These are phyloP conservation scores for Charaxes varanes DNA, from an alignment of 1,140 invertebrate species.

Conservation along the genomic window DNA sequence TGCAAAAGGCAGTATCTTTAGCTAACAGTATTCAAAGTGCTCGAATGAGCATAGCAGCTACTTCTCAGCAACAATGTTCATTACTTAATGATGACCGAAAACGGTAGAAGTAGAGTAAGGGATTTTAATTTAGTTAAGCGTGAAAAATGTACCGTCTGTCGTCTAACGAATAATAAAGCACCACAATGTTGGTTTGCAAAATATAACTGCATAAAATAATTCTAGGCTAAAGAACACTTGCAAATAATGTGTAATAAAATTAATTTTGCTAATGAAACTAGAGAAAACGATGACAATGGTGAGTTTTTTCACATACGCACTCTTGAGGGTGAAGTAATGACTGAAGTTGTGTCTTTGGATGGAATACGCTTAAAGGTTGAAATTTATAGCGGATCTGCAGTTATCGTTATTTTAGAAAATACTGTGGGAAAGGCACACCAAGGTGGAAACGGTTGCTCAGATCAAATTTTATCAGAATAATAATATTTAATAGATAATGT, in stretches of 20 bases:
- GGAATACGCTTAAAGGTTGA: background rate
- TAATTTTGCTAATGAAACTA: constrained; percentile 8
- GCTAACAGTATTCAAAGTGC: constrained; percentile 18
- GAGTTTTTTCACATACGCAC: constrained; percentile 15
- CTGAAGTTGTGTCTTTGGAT: too few relatives aligned
- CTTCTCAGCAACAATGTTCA: background rate
- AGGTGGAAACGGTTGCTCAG: too few relatives aligned
- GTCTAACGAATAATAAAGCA: background rate
- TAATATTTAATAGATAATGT: too few relatives aligned
- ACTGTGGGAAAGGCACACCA: too few relatives aligned
- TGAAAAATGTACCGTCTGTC: constrained; percentile 7
- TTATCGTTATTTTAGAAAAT: too few relatives aligned
- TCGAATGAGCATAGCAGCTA: constrained; percentile 8
- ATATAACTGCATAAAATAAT: background rate
- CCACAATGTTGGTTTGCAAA: background rate
- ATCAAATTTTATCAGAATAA: too few relatives aligned
- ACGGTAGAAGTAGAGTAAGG: too few relatives aligned
- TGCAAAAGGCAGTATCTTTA: constrained; percentile 12
- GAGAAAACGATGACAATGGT: constrained; percentile 6
- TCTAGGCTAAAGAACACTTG: background rate
- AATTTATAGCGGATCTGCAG: too few relatives aligned
- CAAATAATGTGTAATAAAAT: constrained; percentile 4
- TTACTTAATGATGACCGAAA: too few relatives aligned
- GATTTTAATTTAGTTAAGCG: too few relatives aligned
- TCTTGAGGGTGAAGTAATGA: constrained; percentile 5